Percentiles rank a stretch among this genome's conserved stretches.
These are phyloP conservation scores for Drosophila tsacasi DNA, from an alignment of 1,140 invertebrate species.

Conservation along the genomic window DNA sequence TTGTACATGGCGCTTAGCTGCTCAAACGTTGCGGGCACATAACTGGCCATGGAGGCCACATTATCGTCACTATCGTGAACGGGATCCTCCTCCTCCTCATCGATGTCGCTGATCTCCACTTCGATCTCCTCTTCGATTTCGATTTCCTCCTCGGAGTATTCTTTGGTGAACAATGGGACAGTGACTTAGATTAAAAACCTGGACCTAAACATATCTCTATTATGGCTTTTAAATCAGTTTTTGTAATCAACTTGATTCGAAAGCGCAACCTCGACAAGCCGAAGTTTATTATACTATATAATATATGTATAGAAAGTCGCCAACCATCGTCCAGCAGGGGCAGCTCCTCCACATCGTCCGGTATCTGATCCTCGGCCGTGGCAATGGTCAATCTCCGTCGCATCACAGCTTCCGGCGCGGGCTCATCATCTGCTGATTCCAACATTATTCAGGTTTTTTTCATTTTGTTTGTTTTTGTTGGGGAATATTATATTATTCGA, in stretches of 20 bases:
- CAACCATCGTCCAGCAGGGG: slow-evolving; percentile 79
- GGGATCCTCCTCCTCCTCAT: slow-evolving; percentile 61
- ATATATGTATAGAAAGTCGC: slow-evolving; percentile 11
- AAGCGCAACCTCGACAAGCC: slow-evolving; percentile 54
- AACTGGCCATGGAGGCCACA: slow-evolving; percentile 77
- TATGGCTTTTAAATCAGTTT: slow-evolving; percentile 27
- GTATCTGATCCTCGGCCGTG: slow-evolving; percentile 71
- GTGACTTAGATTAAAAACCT: slow-evolving; percentile 25
- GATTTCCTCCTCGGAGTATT: slow-evolving; percentile 77
- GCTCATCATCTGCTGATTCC: slow-evolving; percentile 63
- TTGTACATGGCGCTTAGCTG: slow-evolving; percentile 70
- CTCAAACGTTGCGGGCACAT: slow-evolving; percentile 82
- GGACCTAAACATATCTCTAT: slow-evolving; percentile 1
- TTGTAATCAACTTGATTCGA: slow-evolving; percentile 30
- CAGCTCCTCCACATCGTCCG: slow-evolving; percentile 70
- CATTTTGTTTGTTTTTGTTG: slow-evolving; percentile 1
- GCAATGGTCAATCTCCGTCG: slow-evolving; percentile 81
- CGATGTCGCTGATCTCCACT: slow-evolving; percentile 68
- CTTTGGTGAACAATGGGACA: slow-evolving; percentile 49
- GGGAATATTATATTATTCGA: slow-evolving; percentile 23
- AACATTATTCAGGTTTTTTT: slow-evolving; percentile 45
- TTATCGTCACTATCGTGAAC: slow-evolving; percentile 77
- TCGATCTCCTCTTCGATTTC: slow-evolving; percentile 85
- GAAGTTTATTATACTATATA: slow-evolving; percentile 42
- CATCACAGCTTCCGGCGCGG: slow-evolving; percentile 64